Percentiles rank a stretch among this genome's conserved stretches.
Conservation (phyloP, 1,140 invertebrate species). For the Ylistrum balloti region DNA sequence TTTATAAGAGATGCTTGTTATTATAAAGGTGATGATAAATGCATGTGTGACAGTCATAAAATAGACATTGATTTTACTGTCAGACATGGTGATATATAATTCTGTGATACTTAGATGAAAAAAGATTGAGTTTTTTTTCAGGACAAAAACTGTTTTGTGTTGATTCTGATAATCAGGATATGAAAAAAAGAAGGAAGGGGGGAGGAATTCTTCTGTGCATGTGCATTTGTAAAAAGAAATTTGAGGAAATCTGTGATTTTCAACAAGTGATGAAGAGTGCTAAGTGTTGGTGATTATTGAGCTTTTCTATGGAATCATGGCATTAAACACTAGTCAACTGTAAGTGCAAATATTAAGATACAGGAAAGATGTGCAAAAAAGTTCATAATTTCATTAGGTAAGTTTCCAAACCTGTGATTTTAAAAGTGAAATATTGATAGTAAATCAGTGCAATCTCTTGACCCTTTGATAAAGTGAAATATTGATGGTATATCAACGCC, state of each 20-base stretch:
- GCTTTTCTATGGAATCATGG: not conserved
- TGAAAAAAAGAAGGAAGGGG: not conserved
- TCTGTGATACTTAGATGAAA: no score
- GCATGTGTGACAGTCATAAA: no score
- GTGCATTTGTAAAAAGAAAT: no score
- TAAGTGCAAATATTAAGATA: not conserved
- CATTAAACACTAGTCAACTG: no score
- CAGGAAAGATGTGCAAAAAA: not conserved
- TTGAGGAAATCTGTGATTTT: no score
- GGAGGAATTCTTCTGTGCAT: not conserved
- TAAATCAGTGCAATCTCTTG: not conserved
- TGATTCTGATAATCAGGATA: not conserved
- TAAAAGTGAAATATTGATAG: not conserved
- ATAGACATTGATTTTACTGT: no score
- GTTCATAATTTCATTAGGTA: no score
- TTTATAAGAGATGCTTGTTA: no score
- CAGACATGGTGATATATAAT: not conserved
- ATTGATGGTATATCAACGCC: no score
- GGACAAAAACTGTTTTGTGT: constrained; percentile 32
- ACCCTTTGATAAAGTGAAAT: no score
- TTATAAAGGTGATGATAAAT: no score
- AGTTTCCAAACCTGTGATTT: not conserved
- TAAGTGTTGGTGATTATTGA: not conserved
- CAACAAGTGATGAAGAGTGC: not conserved
- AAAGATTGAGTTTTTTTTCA: not conserved